These are phyloP conservation scores for Notothenia rossii DNA, from an alignment of 2,113 vertebrate species.

Conservation along the genomic window DNA sequence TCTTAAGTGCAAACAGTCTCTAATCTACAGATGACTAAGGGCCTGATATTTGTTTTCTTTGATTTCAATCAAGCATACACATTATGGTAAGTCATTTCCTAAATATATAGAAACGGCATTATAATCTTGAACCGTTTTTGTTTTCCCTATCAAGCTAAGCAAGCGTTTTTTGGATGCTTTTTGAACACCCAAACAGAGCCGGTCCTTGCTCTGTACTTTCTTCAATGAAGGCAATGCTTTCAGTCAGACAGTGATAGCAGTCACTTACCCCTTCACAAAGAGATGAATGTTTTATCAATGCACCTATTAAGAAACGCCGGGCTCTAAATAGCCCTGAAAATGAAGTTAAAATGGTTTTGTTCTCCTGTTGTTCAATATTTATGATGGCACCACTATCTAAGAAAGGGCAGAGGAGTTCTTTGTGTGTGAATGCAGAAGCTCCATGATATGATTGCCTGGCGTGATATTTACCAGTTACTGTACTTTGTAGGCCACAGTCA, in stretches of 20 bases:
- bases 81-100: conserved; percentile 70
- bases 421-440: conserved; percentile 58
- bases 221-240: conserved; percentile 69
- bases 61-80: conserved; percentile 73
- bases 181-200: conserved; percentile 30
- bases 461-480: conserved; percentile 51
- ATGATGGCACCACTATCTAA: conserved; percentile 51
- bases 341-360: conserved; percentile 79
- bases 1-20: conserved; percentile 70
- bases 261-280: conserved; percentile 79
- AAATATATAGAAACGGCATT: conserved; percentile 66
- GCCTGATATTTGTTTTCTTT: conserved; percentile 74
- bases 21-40: conserved; percentile 72
- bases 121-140: conserved; percentile 19
- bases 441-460: conserved; percentile 52
- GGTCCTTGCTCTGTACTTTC: conserved; percentile 32
- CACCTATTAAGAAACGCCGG: conserved; percentile 83
- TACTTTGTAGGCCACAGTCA: conserved; percentile 31
- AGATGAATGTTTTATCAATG: conserved; percentile 88
- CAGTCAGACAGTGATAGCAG: conserved; percentile 65
- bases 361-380: conserved; percentile 78
- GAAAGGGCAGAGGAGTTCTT: conserved; percentile 44
- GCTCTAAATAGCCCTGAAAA: conserved; percentile 77
- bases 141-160: conserved; percentile 20
- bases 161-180: conserved; percentile 28